Percentiles rank a stretch among this genome's conserved stretches.
These are phyloP conservation scores for Nemotelus nigrinus DNA, from an alignment of 2,888 invertebrate genomes.

Conservation along the genomic window DNA sequence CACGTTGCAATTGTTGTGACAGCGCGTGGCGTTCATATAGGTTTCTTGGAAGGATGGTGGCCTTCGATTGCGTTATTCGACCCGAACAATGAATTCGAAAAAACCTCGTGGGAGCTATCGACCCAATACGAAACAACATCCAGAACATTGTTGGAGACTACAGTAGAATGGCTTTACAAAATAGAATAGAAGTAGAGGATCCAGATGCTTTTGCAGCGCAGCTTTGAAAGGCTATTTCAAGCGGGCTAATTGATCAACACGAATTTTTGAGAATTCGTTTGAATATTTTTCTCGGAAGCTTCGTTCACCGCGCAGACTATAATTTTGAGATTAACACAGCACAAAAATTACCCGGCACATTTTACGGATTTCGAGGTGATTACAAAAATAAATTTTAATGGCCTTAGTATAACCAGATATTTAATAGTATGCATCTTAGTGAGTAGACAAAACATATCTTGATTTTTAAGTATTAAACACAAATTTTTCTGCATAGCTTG, in stretches of 20 bases:
- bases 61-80: constrained; percentile 70
- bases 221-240: neutral
- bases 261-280: neutral
- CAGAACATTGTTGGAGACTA: neutral
- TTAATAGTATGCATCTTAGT: neutral
- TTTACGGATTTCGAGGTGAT: too few species aligned
- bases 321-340: too few species aligned
- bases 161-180: constrained; percentile 14
- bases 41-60: constrained; percentile 82
- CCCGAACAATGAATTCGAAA: constrained; percentile 60
- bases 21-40: constrained; percentile 83
- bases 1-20: constrained; percentile 78
- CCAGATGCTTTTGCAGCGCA: neutral
- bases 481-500: constrained; percentile 12
- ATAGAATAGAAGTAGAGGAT: neutral
- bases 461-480: constrained; percentile 12
- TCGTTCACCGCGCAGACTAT: neutral
- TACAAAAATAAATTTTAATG: too few species aligned
- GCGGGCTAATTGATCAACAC: too few species aligned
- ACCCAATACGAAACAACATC: neutral
- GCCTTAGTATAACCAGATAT: too few species aligned
- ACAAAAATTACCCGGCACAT: too few species aligned
- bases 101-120: constrained; percentile 54
- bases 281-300: neutral
- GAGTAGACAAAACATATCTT: constrained; percentile 15